Evolutionary conservation across 1,140 invertebrate species (phyloP).

Genomic region (Sminthurinus signatus): DNA sequence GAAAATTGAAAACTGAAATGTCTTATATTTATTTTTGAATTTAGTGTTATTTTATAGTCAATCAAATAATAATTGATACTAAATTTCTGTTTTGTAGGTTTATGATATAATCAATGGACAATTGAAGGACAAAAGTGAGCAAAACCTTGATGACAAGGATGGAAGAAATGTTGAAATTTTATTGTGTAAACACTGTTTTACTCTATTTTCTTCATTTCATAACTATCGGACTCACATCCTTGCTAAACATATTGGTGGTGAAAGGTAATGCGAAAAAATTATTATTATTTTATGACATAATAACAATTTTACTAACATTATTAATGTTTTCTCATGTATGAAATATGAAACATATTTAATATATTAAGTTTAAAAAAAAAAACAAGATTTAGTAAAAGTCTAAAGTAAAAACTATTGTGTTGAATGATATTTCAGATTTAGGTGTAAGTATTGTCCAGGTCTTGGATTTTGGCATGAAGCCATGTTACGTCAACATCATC

Average conservation of each 20-base stretch:
- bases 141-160: conserved; percentile 3
- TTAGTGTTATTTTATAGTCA: too few species aligned
- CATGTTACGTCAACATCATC: conserved; percentile 20
- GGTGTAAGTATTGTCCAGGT: conserved; percentile 48
- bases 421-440: conserved; percentile 43
- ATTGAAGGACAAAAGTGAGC: neutral
- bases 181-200: conserved; percentile 47
- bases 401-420: too few species aligned
- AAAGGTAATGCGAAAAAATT: too few species aligned
- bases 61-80: too few species aligned
- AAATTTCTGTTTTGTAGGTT: conserved; percentile 11
- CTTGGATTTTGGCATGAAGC: conserved; percentile 27
- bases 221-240: conserved; percentile 48
- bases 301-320: too few species aligned
- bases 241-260: conserved; percentile 43
- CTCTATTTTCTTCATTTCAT: conserved; percentile 43
- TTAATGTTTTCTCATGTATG: too few species aligned
- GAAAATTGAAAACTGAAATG: too few species aligned
- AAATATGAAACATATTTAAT: too few species aligned
- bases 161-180: conserved; percentile 11
- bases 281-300: too few species aligned
- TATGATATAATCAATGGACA: conserved; percentile 6
- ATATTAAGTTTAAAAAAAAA: too few species aligned
- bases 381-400: too few species aligned
- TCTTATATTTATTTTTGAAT: too few species aligned